These are phyloP conservation scores for Sinhomidia bicolor DNA, from an alignment of 2,888 invertebrate genomes.

Conservation along the genomic window DNA sequence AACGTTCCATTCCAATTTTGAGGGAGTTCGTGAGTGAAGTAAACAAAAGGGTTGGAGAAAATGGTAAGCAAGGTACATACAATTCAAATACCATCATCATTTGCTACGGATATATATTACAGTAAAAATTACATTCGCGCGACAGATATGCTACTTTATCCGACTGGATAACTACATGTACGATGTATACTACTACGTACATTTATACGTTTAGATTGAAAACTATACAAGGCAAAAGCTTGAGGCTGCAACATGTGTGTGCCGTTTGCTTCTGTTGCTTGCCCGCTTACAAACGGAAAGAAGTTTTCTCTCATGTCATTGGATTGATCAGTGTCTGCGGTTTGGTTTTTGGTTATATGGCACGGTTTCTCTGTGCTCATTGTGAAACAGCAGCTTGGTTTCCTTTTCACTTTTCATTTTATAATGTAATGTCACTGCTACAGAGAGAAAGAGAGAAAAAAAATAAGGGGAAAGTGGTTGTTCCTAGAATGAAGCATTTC, in stretches of 20 bases:
- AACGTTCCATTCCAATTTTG: conserved; percentile 18
- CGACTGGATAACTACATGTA: no score
- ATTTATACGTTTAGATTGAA: neutral
- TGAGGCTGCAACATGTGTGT: conserved; percentile 61
- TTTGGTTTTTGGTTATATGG: conserved; percentile 56
- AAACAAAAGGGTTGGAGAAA: conserved; percentile 61
- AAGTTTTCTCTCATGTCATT: conserved; percentile 57
- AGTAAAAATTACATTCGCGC: neutral
- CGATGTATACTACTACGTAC: neutral
- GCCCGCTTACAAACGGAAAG: neutral
- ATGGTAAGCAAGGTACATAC: conserved; percentile 1
- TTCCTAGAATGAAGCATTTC: neutral
- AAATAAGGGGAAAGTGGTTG: conserved; percentile 50
- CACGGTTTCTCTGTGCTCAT: conserved; percentile 20
- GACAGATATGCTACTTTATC: neutral
- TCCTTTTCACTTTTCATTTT: conserved; percentile 55
- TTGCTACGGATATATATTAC: neutral
- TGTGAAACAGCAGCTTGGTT: conserved; percentile 15
- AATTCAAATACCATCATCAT: neutral
- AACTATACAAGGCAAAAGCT: neutral
- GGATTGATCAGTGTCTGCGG: conserved; percentile 66
- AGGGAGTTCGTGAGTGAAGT: conserved; percentile 22
- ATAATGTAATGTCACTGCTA: conserved; percentile 49
- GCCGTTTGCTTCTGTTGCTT: no score
- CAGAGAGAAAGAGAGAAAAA: conserved; percentile 27